phyloP scores from a whole-genome alignment of 2,113 vertebrate species.

The Silurus glanis region DNA sequence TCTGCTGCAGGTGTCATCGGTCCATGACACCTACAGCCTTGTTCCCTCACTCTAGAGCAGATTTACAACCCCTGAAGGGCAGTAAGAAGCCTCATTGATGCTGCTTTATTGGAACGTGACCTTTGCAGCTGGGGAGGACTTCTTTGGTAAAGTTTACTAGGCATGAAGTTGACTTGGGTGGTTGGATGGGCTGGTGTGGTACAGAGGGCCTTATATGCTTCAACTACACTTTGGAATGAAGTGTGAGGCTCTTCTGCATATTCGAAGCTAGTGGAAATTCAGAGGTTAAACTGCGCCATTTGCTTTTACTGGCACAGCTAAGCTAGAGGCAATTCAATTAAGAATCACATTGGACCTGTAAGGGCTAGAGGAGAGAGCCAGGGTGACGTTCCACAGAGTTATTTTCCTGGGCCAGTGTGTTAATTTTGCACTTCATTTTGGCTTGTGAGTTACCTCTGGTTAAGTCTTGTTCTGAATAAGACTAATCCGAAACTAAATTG shows the following conservation, averaged over 20 bases:
- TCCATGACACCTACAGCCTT: slow-evolving; percentile 58
- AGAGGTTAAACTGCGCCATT: slow-evolving; percentile 25
- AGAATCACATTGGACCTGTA: slow-evolving; percentile 12
- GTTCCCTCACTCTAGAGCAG: slow-evolving; percentile 51
- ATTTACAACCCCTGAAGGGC: slow-evolving; percentile 55
- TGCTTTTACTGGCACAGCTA: slow-evolving; percentile 22
- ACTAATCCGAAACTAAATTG: slow-evolving; percentile 1
- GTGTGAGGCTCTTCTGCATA: slow-evolving; percentile 5
- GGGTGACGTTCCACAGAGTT: slow-evolving; percentile 7
- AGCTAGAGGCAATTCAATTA: slow-evolving; percentile 38
- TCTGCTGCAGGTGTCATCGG: slow-evolving; percentile 75
- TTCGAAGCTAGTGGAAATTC: slow-evolving; percentile 26
- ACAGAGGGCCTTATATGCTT: slow-evolving; percentile 37
- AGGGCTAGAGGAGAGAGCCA: neutral
- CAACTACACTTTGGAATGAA: slow-evolving; percentile 20
- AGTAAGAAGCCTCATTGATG: slow-evolving; percentile 62
- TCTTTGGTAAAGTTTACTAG: slow-evolving; percentile 67
- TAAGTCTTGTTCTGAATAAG: slow-evolving; percentile 5
- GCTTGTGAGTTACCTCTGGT: neutral
- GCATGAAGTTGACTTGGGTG: slow-evolving; percentile 66
- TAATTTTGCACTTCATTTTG: slow-evolving; percentile 12
- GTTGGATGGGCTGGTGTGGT: slow-evolving; percentile 30
- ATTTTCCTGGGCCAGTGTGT: slow-evolving; percentile 19
- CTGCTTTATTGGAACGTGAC: slow-evolving; percentile 54
- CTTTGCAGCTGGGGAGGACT: slow-evolving; percentile 46